A percentile compares a stretch with the other conserved stretches of the same genome.
Evolutionary conservation across 1,140 invertebrate genomes (phyloP).

Genomic region (Ctenoplectra terminalis): DNA sequence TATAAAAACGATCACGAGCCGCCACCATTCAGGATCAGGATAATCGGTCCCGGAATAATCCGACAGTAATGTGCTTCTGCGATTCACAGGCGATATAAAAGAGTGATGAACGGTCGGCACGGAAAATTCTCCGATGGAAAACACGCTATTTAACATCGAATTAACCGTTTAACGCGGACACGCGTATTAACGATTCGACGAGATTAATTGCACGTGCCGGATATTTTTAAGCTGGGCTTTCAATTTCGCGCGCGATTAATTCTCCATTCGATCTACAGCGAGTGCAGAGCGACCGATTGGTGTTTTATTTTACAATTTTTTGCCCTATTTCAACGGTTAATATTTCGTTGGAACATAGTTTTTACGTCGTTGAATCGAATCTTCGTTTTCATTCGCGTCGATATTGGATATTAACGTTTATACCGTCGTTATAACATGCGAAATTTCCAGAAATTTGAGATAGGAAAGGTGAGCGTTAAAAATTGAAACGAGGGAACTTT

Average conservation of each 20-base stretch:
- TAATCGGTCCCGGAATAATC: conserved; percentile 8
- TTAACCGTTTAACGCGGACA: conserved; percentile 4
- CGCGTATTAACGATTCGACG: background rate
- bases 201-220: conserved; percentile 7
- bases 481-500: background rate
- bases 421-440: no score
- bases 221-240: conserved; percentile 6
- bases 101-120: background rate
- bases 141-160: conserved; percentile 30
- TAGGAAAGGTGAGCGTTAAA: no score
- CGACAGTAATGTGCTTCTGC: background rate
- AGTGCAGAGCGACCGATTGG: background rate
- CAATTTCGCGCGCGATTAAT: conserved; percentile 26
- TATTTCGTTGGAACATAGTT: background rate
- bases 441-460: no score
- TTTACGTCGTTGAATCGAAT: no score
- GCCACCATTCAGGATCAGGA: background rate
- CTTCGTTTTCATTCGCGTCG: no score
- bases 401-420: no score
- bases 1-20: background rate
- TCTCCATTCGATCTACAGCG: background rate
- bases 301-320: background rate
- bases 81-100: background rate
- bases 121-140: background rate
- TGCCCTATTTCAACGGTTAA: background rate